Evolutionary conservation across 2,797 vertebrate species (phyloP).

Genomic region (Paedocypris micromegethes): DNA sequence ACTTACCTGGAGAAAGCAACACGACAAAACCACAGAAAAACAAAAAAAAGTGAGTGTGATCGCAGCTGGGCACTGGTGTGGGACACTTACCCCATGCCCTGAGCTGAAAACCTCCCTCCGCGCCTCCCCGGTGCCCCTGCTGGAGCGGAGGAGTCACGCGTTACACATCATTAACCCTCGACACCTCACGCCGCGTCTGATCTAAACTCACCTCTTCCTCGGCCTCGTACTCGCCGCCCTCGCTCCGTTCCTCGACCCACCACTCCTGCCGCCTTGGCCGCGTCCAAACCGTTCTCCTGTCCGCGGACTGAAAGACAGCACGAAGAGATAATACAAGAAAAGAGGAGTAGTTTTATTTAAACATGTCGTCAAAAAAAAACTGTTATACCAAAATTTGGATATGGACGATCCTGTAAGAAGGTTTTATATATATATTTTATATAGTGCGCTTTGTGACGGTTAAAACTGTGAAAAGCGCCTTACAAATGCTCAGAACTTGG

Average conservation of each 20-base stretch:
- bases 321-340: background rate
- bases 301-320: slow-evolving; percentile 77
- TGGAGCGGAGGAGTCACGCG: slow-evolving; percentile 24
- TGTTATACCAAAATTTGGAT: no score
- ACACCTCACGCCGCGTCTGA: no score
- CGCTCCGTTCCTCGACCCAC: slow-evolving; percentile 87
- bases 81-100: slow-evolving; percentile 95
- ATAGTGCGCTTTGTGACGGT: no score
- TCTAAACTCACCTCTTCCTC: slow-evolving; percentile 83
- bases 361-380: no score
- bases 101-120: slow-evolving; percentile 94
- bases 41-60: background rate
- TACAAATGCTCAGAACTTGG: no score
- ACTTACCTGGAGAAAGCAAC: no score
- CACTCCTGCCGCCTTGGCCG: slow-evolving; percentile 76
- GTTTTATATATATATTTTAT: no score
- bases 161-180: no score
- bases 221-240: slow-evolving; percentile 86
- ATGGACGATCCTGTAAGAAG: no score
- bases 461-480: no score
- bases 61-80: slow-evolving; percentile 33
- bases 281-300: slow-evolving; percentile 95
- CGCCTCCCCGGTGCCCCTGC: slow-evolving; percentile 82
- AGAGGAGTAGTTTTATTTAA: no score
- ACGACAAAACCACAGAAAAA: no score